Base-by-base conservation (phyloP, 37 sponge, comb jelly and placozoan species). In the Spongilla lacustris region DNA sequence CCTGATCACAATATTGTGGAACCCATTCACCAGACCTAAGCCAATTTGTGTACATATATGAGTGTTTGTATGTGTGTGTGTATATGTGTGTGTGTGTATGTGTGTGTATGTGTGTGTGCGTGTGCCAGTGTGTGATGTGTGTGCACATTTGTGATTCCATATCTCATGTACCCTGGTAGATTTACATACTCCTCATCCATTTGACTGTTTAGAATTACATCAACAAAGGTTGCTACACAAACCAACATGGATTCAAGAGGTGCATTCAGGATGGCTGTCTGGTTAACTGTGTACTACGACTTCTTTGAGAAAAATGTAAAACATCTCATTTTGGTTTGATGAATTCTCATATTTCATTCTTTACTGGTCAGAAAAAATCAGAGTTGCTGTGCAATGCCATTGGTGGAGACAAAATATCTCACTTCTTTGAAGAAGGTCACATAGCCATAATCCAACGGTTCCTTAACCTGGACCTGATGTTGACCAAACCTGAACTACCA, bases 391-490 rank as follows among this genome's bases (percentile, higher is more conserved):
- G 86, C 73, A 86, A 79, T 31, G 23, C 58, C n/a, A 86, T 86
- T 24, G 80, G 80, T 22, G 79, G 80, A 24, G 25, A 79, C 9
- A 73, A 86, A 27, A 27, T 86, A 66, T 46, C 86, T 50, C 41
- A 6, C 73, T 86, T 73, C 50, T 34, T 86, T 49, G 86, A 86
- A 33, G 85, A 90, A 24, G 88, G 77, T 9, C 78, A 79, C 70
- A 72, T 92, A 33, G 35, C 85, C 25, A 69, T 91, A 5, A 78
- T 91, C 68, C 92, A 84, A 49, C 80, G 92, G 37, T 91, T 87
- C 88, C 84, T 91, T 26, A 24, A 84, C 23, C 87, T 88, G 11
- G 46, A 29, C 11, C 82, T 80, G 68, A 87, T 91, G 84, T 21
- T 87, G 36, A 36, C 50, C 0, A 68, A 68, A 6, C 74, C 74